phyloP scores from a whole-genome alignment of 2,797 vertebrate species.

The Vultur gryphus region DNA sequence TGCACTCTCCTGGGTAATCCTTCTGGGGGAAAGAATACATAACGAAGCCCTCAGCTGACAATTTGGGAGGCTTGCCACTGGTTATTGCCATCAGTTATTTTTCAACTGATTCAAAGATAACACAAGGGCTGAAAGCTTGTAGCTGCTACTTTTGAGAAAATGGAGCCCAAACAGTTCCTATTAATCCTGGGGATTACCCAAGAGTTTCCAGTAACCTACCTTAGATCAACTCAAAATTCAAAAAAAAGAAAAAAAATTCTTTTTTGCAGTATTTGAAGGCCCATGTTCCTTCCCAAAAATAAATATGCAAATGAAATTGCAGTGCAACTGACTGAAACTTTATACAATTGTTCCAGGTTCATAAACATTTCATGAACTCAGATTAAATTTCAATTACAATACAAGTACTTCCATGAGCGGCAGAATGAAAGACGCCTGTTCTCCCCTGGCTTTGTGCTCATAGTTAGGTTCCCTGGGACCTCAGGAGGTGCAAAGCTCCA shows the following conservation, averaged over 20 bases:
- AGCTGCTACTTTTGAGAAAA: not conserved
- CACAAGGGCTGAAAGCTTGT: not conserved
- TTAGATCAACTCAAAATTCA: not conserved
- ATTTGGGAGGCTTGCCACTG: not conserved
- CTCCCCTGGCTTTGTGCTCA: not conserved
- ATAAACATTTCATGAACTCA: constrained; percentile 61
- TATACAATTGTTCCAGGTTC: constrained; percentile 40
- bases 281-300: not conserved
- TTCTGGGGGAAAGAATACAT: not conserved
- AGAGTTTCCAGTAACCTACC: not conserved
- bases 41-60: constrained; percentile 14
- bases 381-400: constrained; percentile 66
- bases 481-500: not conserved
- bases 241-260: not conserved
- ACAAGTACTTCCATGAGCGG: not conserved
- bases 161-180: not conserved
- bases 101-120: constrained; percentile 8
- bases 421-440: not conserved
- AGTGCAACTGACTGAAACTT: constrained; percentile 49
- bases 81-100: constrained; percentile 25
- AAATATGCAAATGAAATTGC: constrained; percentile 39
- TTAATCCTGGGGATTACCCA: not conserved
- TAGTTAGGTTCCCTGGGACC: not conserved
- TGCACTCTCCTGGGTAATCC: constrained; percentile 9
- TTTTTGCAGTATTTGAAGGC: not conserved